Evolutionary conservation across 2,888 invertebrate genomes (phyloP).

Genomic region (Mactromeris polynyma): DNA sequence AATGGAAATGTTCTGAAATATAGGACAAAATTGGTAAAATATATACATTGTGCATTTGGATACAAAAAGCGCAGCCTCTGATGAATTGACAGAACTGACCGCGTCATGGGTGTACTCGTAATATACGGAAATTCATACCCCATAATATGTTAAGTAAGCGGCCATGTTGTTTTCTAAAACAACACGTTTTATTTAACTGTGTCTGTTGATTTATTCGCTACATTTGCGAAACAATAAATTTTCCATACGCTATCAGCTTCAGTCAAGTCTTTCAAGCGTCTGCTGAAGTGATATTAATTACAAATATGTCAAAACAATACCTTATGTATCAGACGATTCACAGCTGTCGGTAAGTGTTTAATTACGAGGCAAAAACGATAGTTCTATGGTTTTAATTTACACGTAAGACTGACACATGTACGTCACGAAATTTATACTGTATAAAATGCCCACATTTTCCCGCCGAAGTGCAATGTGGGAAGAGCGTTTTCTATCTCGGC

Average conservation of each 20-base stretch:
- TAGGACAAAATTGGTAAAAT: background rate
- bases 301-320: conserved; percentile 4
- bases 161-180: too few relatives aligned
- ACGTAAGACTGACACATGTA: background rate
- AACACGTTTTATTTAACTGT: too few relatives aligned
- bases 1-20: conserved; percentile 12
- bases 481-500: background rate
- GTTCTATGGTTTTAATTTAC: background rate
- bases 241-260: background rate
- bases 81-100: too few relatives aligned
- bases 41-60: conserved; percentile 15
- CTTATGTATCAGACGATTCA: background rate
- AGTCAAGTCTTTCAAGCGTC: background rate
- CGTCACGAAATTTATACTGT: background rate
- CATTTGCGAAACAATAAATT: background rate
- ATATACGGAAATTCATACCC: too few relatives aligned
- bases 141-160: too few relatives aligned
- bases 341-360: conserved; percentile 5
- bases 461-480: background rate
- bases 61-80: background rate
- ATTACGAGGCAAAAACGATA: background rate
- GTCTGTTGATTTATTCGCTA: too few relatives aligned
- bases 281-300: background rate
- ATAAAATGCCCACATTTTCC: background rate
- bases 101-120: too few relatives aligned